These are phyloP conservation scores for Acanthoscelides obtectus DNA, from an alignment of 2,888 invertebrate species.

Conservation along the genomic window DNA sequence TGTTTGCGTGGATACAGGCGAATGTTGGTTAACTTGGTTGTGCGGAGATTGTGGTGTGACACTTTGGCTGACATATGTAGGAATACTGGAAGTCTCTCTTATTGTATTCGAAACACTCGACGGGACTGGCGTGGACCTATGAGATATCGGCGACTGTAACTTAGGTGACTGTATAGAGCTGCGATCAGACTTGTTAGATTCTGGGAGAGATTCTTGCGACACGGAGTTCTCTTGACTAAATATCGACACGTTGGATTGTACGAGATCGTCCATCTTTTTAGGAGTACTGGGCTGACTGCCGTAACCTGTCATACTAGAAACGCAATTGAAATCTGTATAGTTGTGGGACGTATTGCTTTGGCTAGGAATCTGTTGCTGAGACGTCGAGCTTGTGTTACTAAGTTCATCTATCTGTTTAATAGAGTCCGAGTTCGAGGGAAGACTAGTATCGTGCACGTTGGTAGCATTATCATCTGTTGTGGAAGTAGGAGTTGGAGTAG, in stretches of 20 bases:
- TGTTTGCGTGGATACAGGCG: slow-evolving; percentile 3
- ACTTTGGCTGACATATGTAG: slow-evolving; percentile 11
- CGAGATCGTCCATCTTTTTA: slow-evolving; percentile 46
- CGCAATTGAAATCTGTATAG: slow-evolving; percentile 45
- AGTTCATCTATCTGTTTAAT: slow-evolving; percentile 39
- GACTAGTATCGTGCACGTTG: slow-evolving; percentile 42
- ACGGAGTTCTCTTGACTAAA: slow-evolving; percentile 41
- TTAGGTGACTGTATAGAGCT: slow-evolving; percentile 24
- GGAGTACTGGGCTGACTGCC: slow-evolving; percentile 34
- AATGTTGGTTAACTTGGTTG: slow-evolving; percentile 3
- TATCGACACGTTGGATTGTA: slow-evolving; percentile 33
- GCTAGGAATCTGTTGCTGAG: slow-evolving; percentile 49
- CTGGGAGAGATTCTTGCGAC: slow-evolving; percentile 39
- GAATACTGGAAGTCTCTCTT: slow-evolving; percentile 10
- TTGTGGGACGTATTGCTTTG: slow-evolving; percentile 38
- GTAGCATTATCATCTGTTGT: slow-evolving; percentile 46
- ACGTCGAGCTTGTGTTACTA: slow-evolving; percentile 38
- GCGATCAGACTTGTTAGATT: slow-evolving; percentile 33
- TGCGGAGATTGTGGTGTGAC: slow-evolving; percentile 20
- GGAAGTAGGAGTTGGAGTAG: slow-evolving; percentile 45
- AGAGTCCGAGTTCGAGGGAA: slow-evolving; percentile 41
- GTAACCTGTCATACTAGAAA: slow-evolving; percentile 46
- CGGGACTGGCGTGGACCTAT: slow-evolving; percentile 19
- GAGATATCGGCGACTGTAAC: slow-evolving; percentile 18
- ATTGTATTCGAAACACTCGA: slow-evolving; percentile 14